A percentile compares a stretch with the other conserved stretches of the same genome.
Conservation (phyloP, 2,888 invertebrate genomes). For the Andrena marginata region DNA sequence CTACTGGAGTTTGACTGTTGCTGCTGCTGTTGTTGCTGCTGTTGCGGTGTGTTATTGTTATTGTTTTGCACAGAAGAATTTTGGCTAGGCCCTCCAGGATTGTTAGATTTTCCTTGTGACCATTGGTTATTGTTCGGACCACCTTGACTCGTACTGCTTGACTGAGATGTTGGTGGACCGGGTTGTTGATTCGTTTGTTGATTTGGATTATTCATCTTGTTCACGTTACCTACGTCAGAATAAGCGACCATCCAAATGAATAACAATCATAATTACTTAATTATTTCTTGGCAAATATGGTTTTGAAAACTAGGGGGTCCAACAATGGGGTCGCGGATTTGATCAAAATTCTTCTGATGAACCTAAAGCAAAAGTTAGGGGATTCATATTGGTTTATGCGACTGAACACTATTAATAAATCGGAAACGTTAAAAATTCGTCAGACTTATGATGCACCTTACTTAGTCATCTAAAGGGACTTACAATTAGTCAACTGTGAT, state of each 20-base stretch:
- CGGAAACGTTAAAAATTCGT: no score
- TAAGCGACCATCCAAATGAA: background rate
- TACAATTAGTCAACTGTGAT: no score
- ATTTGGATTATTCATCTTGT: slow-evolving; percentile 85
- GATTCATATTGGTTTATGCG: no score
- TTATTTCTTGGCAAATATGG: background rate
- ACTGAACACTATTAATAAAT: no score
- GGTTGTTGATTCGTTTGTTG: slow-evolving; percentile 85
- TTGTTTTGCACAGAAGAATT: slow-evolving; percentile 81
- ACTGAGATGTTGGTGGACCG: slow-evolving; percentile 85
- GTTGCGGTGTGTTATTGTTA: slow-evolving; percentile 77
- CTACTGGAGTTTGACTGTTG: slow-evolving; percentile 79
- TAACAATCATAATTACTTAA: slow-evolving; percentile 1
- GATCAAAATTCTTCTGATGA: no score
- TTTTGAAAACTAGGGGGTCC: no score
- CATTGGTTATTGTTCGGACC: slow-evolving; percentile 81
- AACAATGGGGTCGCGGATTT: no score
- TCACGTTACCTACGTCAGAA: slow-evolving; percentile 77
- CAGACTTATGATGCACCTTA: no score
- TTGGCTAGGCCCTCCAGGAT: slow-evolving; percentile 76
- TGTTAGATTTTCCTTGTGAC: slow-evolving; percentile 82
- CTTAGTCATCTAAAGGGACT: no score
- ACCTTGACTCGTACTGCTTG: slow-evolving; percentile 82
- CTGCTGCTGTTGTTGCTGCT: slow-evolving; percentile 74
- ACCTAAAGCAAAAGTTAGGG: no score